Percentiles rank a stretch among this genome's conserved stretches.
Conservation (phyloP, 23 tunicate genomes). For the Trididemnum clinides region DNA sequence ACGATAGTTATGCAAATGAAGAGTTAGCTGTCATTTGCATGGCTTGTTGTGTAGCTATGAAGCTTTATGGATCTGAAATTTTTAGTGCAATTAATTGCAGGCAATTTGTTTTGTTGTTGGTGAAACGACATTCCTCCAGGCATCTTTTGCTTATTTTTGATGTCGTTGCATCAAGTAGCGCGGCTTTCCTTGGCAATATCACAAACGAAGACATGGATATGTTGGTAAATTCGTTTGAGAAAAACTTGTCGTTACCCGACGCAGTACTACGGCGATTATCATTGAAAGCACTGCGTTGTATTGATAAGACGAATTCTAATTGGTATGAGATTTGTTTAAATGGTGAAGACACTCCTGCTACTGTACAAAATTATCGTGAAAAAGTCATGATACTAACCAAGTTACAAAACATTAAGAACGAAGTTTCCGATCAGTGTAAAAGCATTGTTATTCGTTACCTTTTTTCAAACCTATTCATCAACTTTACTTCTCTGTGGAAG, state of each 20-base stretch:
- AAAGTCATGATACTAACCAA: slow-evolving; percentile 50
- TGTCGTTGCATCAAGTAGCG: not conserved
- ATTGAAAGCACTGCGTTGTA: slow-evolving; percentile 24
- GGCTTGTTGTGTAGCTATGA: not conserved
- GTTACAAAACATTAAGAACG: slow-evolving; percentile 17
- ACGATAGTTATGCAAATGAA: not conserved
- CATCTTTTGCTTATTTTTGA: slow-evolving; percentile 1
- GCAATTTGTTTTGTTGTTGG: not conserved
- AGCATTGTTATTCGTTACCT: slow-evolving; percentile 48
- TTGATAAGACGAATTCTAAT: not conserved
- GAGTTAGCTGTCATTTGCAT: slow-evolving; percentile 1
- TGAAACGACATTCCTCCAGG: not conserved
- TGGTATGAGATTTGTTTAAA: slow-evolving; percentile 23
- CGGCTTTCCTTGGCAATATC: not conserved
- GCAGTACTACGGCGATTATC: slow-evolving; percentile 8
- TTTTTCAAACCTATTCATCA: slow-evolving; percentile 61
- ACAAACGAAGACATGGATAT: not conserved
- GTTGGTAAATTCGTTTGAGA: not conserved
- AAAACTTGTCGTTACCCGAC: slow-evolving; percentile 28
- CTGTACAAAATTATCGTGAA: slow-evolving; percentile 41
- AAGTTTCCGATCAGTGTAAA: not conserved
- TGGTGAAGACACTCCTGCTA: slow-evolving; percentile 51
- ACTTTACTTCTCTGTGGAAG: slow-evolving; percentile 58
- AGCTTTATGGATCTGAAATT: not conserved
- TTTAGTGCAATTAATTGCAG: not conserved